A percentile compares a stretch with the other conserved stretches of the same genome.
Evolutionary conservation across 2,888 invertebrate genomes (phyloP).

Genomic region (Dimorphilus gyrociliatus): DNA sequence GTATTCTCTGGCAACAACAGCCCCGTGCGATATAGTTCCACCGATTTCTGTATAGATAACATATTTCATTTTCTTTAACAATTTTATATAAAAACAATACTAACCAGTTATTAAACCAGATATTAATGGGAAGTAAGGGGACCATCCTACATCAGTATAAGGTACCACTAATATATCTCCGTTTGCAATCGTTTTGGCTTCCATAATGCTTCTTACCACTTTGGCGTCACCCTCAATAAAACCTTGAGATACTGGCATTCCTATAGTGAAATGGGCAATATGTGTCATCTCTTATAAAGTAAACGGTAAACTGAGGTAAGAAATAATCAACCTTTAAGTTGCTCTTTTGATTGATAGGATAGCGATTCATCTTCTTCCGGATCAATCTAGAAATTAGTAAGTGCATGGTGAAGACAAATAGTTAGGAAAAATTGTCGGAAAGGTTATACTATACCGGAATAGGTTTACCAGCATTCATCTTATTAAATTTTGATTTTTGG

Average conservation of each 20-base stretch:
- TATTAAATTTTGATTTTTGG: too few species aligned
- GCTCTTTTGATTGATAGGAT: neutral
- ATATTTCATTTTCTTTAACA: too few species aligned
- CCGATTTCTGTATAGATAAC: slow-evolving; percentile 72
- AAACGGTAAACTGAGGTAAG: too few species aligned
- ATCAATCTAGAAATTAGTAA: too few species aligned
- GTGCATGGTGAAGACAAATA: too few species aligned
- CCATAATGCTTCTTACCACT: slow-evolving; percentile 50
- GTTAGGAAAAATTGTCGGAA: too few species aligned
- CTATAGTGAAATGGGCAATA: too few species aligned
- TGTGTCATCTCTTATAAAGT: too few species aligned
- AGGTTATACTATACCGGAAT: too few species aligned
- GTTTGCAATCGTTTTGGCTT: slow-evolving; percentile 43
- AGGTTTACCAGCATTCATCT: too few species aligned
- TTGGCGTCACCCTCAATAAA: slow-evolving; percentile 52
- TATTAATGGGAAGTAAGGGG: slow-evolving; percentile 63
- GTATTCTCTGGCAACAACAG: slow-evolving; percentile 65
- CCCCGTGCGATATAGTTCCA: slow-evolving; percentile 65
- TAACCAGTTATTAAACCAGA: slow-evolving; percentile 57
- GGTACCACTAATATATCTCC: slow-evolving; percentile 61
- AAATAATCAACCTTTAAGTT: slow-evolving; percentile 1
- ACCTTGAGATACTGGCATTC: slow-evolving; percentile 57
- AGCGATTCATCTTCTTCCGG: too few species aligned
- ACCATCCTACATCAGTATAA: slow-evolving; percentile 67
- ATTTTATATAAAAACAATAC: too few species aligned